Evolutionary conservation across 2,888 invertebrate species (phyloP).

Genomic region (Oegoconia quadripuncta): DNA sequence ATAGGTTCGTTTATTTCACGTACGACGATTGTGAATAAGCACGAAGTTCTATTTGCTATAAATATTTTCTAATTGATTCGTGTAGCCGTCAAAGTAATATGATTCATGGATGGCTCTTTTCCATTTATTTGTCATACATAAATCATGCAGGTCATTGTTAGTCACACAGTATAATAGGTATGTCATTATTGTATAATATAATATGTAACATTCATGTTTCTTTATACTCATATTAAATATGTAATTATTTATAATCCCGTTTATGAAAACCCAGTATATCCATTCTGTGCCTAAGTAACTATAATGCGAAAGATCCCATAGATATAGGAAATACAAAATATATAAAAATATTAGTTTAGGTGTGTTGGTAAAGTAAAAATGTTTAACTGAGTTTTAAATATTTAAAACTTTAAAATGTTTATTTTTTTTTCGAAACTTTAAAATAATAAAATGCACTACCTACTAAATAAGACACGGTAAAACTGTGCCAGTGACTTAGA

Average conservation of each 20-base stretch:
- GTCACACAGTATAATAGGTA: slow-evolving; percentile 15
- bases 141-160: slow-evolving; percentile 20
- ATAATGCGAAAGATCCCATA: slow-evolving; percentile 12
- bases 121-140: slow-evolving; percentile 10
- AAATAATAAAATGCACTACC: no score
- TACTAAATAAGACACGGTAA: no score
- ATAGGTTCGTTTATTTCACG: no score
- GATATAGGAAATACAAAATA: slow-evolving; percentile 4
- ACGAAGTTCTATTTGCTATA: not conserved
- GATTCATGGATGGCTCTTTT: slow-evolving; percentile 5
- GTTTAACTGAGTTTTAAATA: slow-evolving; percentile 5
- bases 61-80: not conserved
- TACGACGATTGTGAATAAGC: no score
- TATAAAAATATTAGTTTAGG: slow-evolving; percentile 12
- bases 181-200: not conserved
- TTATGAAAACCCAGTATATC: not conserved
- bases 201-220: not conserved
- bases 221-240: not conserved
- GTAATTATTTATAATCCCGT: not conserved
- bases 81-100: not conserved
- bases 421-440: no score
- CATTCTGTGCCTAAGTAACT: slow-evolving; percentile 9
- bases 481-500: no score
- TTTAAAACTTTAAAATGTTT: not conserved
- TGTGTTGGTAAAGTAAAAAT: slow-evolving; percentile 7